Evolutionary conservation across 1,140 invertebrate genomes (phyloP), one percentile per base, ranked within the genome.

Genomic region (Venturia canescens): DNA sequence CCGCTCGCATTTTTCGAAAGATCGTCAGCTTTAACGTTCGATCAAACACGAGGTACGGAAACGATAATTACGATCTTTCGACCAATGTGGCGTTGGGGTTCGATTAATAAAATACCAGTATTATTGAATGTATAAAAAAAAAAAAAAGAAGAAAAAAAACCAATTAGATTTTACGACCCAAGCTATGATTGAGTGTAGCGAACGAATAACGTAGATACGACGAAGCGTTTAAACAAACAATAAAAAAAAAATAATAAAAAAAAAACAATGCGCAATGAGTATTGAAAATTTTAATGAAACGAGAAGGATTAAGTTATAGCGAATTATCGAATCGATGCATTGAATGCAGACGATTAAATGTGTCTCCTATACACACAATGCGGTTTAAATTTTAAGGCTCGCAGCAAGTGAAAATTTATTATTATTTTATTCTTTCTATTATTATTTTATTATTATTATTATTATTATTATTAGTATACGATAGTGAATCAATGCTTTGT

Each of bases 71-170:
- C 5, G 38, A 44, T 44, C 38, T 44, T 44, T 13, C 38, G 38
- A 44, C 11, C 38, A 57, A 57, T 23, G 53, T 81, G 77, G 78
- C 79, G 83, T 72, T 74, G 82, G 86, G 85, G 85, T 86, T 88
- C 87, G 84, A 86, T 85, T 66, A 88, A 88, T 72, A 84, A 90
- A 90, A 89, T 91, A 92, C 88, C 91, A 92, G 91, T 91, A 92
- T 92, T 92, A 92, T 66, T 91, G 87, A 92, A 89, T 92, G 89
- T 91, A 91, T 91, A 91, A 92, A 89, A 90, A 23, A 66, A 44
- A 44, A 44, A 44, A 89, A 90, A 23, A 66, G 13, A 44, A 44
- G 13, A 92, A 89, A 90, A 23, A 66, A 44, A 44, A 44, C 7
- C 34, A 34, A 66, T 81, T 87, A 88, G 86, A 88, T 83, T 84